Evolutionary conservation across 2,888 invertebrate species (phyloP).

Genomic region (Macaria liturata): DNA sequence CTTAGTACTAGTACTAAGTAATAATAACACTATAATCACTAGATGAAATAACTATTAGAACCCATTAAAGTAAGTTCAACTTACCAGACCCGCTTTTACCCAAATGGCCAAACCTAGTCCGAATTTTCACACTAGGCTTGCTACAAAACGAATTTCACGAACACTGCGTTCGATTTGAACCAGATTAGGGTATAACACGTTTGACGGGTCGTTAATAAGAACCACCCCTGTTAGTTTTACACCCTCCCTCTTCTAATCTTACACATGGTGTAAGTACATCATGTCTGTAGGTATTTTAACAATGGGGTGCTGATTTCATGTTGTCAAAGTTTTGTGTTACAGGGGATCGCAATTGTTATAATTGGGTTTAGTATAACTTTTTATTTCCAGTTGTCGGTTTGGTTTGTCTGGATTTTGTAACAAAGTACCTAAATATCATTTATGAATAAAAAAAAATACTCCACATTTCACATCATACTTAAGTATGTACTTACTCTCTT

Average conservation of each 20-base stretch:
- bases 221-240: constrained; percentile 75
- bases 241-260: constrained; percentile 64
- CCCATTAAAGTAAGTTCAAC: too few relatives aligned
- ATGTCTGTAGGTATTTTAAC: constrained; percentile 38
- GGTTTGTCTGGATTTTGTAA: too few relatives aligned
- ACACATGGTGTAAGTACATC: constrained; percentile 57
- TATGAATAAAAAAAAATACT: too few relatives aligned
- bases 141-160: neutral
- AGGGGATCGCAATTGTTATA: constrained; percentile 15
- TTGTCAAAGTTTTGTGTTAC: constrained; percentile 30
- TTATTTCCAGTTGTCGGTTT: too few relatives aligned
- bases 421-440: too few relatives aligned
- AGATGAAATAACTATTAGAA: too few relatives aligned
- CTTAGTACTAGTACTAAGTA: too few relatives aligned
- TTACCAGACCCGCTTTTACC: too few relatives aligned
- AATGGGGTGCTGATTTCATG: constrained; percentile 35
- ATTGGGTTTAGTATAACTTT: constrained; percentile 20
- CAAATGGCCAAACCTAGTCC: too few relatives aligned
- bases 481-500: too few relatives aligned
- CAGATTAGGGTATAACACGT: constrained; percentile 66
- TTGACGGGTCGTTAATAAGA: constrained; percentile 77
- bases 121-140: neutral
- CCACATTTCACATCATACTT: too few relatives aligned
- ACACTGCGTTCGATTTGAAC: constrained; percentile 44
- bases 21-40: too few relatives aligned